phyloP scores from a whole-genome alignment of 2,113 vertebrate species.

The Carettochelys insculpta region DNA sequence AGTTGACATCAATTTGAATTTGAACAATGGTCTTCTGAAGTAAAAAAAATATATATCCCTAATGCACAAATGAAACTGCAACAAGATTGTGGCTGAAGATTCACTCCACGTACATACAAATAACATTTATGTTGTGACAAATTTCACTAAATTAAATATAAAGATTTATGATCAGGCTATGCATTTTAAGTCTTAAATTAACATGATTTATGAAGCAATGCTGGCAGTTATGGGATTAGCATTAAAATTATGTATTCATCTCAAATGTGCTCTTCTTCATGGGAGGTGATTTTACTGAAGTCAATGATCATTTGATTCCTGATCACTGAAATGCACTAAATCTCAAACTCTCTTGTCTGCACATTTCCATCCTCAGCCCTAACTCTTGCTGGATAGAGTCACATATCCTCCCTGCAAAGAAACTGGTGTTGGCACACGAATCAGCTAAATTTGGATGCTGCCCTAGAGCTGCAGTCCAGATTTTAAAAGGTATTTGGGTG shows the following conservation, averaged over 20 bases:
- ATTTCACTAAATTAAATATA: slow-evolving; percentile 53
- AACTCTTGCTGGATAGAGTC: not conserved
- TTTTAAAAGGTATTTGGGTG: not conserved
- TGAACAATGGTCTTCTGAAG: slow-evolving; percentile 61
- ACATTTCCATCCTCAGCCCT: slow-evolving; percentile 9
- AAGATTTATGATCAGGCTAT: slow-evolving; percentile 31
- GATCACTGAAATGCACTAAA: slow-evolving; percentile 44
- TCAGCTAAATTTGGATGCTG: not conserved
- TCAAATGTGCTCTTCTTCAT: slow-evolving; percentile 38
- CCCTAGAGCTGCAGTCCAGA: not conserved
- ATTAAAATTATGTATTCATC: not conserved
- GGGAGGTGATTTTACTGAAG: slow-evolving; percentile 60
- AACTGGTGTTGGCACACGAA: not conserved
- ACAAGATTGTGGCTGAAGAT: slow-evolving; percentile 58
- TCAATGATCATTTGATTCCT: slow-evolving; percentile 27
- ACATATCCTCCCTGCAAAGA: slow-evolving; percentile 13
- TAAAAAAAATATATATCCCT: slow-evolving; percentile 27
- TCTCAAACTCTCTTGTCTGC: slow-evolving; percentile 26
- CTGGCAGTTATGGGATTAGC: not conserved
- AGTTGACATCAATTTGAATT: slow-evolving; percentile 54
- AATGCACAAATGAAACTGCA: slow-evolving; percentile 55
- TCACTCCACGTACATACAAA: slow-evolving; percentile 11
- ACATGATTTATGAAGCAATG: slow-evolving; percentile 32
- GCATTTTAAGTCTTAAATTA: slow-evolving; percentile 31
- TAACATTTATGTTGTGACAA: slow-evolving; percentile 28